These are phyloP conservation scores for Fopius arisanus DNA, from an alignment of 1,140 invertebrate species.

Conservation along the genomic window DNA sequence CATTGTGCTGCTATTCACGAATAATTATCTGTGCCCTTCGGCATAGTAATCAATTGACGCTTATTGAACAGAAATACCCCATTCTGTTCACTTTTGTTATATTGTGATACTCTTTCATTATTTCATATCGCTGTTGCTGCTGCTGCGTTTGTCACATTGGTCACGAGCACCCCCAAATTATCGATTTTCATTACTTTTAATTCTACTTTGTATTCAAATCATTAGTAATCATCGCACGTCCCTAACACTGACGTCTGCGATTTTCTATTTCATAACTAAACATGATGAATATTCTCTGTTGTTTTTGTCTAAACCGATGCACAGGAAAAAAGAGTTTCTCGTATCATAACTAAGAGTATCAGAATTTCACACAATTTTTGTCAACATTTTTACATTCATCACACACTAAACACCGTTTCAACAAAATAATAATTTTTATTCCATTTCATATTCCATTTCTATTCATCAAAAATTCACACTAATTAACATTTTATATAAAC, in stretches of 20 bases:
- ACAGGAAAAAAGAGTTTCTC: too few relatives aligned
- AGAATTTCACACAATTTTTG: not conserved
- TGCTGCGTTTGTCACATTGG: conserved; percentile 10
- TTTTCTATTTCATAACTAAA: not conserved
- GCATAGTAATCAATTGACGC: not conserved
- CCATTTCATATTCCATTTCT: too few relatives aligned
- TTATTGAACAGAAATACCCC: not conserved
- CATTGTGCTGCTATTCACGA: not conserved
- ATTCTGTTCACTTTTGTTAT: not conserved
- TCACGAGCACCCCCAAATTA: conserved; percentile 16
- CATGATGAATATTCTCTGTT: not conserved
- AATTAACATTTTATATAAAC: too few relatives aligned
- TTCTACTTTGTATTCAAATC: not conserved
- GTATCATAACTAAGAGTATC: too few relatives aligned
- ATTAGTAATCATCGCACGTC: not conserved
- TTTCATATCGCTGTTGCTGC: conserved; percentile 6
- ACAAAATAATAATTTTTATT: too few relatives aligned
- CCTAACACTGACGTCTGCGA: not conserved
- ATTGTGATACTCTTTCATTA: not conserved
- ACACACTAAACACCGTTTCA: too few relatives aligned
- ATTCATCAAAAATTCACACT: too few relatives aligned
- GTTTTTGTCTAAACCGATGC: too few relatives aligned
- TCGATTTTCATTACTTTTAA: too few relatives aligned
- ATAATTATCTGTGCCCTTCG: not conserved
- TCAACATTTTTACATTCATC: too few relatives aligned